Percentiles rank a stretch among this genome's conserved stretches.
These are phyloP conservation scores for Empidonax traillii DNA, from an alignment of 2,113 vertebrate species.

Conservation along the genomic window DNA sequence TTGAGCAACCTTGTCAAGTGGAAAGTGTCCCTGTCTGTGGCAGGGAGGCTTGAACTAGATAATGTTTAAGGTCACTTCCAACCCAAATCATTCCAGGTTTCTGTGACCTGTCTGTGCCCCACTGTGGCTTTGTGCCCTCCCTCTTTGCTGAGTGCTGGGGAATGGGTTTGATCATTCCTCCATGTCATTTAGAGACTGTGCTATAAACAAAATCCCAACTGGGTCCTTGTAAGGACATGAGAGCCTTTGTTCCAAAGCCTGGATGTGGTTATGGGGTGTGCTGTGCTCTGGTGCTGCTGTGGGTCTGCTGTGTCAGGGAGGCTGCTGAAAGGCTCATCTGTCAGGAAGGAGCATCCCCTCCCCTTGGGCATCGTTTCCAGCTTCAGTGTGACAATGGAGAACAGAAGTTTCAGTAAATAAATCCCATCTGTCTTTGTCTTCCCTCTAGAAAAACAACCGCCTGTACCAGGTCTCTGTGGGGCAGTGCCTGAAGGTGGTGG, in stretches of 20 bases:
- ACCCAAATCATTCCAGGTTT: neutral
- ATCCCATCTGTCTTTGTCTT: neutral
- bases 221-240: neutral
- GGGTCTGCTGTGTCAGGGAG: neutral
- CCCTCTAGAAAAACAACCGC: conserved; percentile 82
- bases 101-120: neutral
- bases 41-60: neutral
- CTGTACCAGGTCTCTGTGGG: conserved; percentile 96
- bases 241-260: neutral
- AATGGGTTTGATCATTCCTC: neutral
- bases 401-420: neutral
- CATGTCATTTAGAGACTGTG: neutral
- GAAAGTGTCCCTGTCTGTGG: neutral
- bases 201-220: neutral
- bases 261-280: neutral
- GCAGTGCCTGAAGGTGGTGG: conserved; percentile 85
- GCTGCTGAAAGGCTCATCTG: neutral
- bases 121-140: neutral
- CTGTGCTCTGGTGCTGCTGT: neutral
- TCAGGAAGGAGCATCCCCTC: neutral
- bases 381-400: neutral
- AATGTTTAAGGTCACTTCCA: neutral
- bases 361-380: neutral
- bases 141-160: neutral
- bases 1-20: neutral